phyloP scores from a whole-genome alignment of 2,888 invertebrate species.

The Ophonus ardosiacus region DNA sequence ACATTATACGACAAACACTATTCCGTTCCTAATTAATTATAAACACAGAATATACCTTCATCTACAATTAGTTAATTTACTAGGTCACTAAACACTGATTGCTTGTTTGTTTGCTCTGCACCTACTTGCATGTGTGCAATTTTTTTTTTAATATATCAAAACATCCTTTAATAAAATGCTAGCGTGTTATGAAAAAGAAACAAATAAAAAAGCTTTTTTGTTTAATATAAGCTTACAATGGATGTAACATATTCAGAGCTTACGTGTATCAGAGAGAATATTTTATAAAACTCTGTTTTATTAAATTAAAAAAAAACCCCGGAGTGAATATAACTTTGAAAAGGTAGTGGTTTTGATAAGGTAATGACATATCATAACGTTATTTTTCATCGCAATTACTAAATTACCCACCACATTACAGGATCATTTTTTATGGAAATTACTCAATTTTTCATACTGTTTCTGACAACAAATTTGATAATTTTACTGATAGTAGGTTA shows the following conservation, averaged over 20 bases:
- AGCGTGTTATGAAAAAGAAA: background rate
- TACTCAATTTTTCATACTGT: background rate
- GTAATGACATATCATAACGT: background rate
- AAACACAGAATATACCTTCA: slow-evolving; percentile 1
- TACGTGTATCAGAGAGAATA: background rate
- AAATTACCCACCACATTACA: background rate
- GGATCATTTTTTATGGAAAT: background rate
- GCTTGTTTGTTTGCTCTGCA: background rate
- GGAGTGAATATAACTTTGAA: background rate
- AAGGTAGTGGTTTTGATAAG: background rate
- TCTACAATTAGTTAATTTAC: background rate
- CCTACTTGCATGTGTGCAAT: too few species aligned
- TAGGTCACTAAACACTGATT: background rate
- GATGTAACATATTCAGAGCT: background rate
- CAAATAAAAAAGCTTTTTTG: background rate
- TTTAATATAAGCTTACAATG: background rate
- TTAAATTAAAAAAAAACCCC: slow-evolving; percentile 11
- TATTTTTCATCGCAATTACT: background rate
- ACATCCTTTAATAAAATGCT: background rate
- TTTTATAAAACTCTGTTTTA: slow-evolving; percentile 1
- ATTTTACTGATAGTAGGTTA: too few species aligned
- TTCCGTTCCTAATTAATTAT: background rate
- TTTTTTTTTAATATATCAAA: background rate
- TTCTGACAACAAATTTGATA: too few species aligned
- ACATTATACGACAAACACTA: background rate